These are phyloP conservation scores for Corythornis madagascariensis DNA, from an alignment of 2,113 vertebrate genomes.

Conservation along the genomic window DNA sequence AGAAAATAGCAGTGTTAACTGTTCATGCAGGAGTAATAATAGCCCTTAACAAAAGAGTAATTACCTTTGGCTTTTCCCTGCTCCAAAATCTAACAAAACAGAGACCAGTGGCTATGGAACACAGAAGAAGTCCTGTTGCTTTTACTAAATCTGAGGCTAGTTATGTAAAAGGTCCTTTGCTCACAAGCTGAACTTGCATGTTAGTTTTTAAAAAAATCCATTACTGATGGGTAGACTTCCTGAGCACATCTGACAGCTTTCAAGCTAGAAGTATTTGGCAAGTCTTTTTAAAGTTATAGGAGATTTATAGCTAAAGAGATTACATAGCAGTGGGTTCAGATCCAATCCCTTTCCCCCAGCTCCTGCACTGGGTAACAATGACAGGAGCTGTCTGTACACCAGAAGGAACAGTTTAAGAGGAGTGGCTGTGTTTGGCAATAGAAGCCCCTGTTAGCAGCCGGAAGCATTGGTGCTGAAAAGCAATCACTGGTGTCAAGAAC, in stretches of 20 bases:
- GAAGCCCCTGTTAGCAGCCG: slow-evolving; percentile 82
- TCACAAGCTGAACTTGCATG: slow-evolving; percentile 42
- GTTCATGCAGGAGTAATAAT: slow-evolving; percentile 70
- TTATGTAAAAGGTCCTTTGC: not conserved
- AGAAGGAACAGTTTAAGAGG: slow-evolving; percentile 72
- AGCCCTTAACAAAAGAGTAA: slow-evolving; percentile 73
- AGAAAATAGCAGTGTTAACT: slow-evolving; percentile 70
- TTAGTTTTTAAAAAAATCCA: slow-evolving; percentile 65
- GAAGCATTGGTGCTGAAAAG: slow-evolving; percentile 92
- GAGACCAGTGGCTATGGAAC: not conserved
- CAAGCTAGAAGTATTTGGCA: slow-evolving; percentile 35
- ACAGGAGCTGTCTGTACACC: slow-evolving; percentile 72
- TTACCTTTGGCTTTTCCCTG: slow-evolving; percentile 72
- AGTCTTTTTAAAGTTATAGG: slow-evolving; percentile 49
- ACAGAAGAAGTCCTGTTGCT: not conserved
- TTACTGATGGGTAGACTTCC: slow-evolving; percentile 49
- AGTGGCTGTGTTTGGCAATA: slow-evolving; percentile 72
- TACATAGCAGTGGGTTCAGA: slow-evolving; percentile 44
- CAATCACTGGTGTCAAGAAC: slow-evolving; percentile 89
- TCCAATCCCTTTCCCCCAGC: slow-evolving; percentile 20
- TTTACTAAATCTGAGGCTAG: not conserved
- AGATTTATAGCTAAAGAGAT: slow-evolving; percentile 70
- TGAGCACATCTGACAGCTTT: slow-evolving; percentile 57
- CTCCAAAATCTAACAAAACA: slow-evolving; percentile 46
- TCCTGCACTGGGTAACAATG: slow-evolving; percentile 51